Percentiles rank a stretch among this genome's conserved stretches.
Evolutionary conservation across 2,797 vertebrate genomes (phyloP).

Genomic region (Philypnodon macrostomus): DNA sequence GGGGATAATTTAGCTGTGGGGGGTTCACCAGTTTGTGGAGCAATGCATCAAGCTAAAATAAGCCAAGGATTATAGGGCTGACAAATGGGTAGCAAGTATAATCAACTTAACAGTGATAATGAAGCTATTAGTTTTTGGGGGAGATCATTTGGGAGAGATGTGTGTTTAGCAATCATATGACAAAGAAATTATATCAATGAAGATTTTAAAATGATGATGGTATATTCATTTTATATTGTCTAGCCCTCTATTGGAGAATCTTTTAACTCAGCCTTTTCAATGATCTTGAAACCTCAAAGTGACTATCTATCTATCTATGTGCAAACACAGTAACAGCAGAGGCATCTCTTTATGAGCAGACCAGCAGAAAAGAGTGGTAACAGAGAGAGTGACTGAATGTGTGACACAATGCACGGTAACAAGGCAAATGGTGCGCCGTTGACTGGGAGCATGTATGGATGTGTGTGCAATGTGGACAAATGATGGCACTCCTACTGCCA

Average conservation of each 20-base stretch:
- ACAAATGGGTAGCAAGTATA: conserved; percentile 52
- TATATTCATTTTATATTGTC: too few relatives aligned
- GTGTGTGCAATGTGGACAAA: conserved; percentile 42
- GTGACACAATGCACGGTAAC: conserved; percentile 43
- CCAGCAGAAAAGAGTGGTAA: conserved; percentile 16
- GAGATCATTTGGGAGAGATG: conserved; percentile 12
- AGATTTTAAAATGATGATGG: too few relatives aligned
- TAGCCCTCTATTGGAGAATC: too few relatives aligned
- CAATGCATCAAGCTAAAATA: conserved; percentile 52
- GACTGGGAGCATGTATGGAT: conserved; percentile 38
- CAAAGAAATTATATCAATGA: too few relatives aligned
- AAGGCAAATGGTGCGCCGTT: conserved; percentile 32
- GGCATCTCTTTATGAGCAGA: conserved; percentile 17
- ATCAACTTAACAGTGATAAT: conserved; percentile 49
- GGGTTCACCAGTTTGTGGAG: conserved; percentile 40
- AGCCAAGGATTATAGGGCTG: conserved; percentile 40
- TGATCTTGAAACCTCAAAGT: not conserved
- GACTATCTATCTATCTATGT: not conserved
- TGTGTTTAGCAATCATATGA: not conserved
- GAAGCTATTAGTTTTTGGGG: conserved; percentile 31
- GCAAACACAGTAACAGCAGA: conserved; percentile 6
- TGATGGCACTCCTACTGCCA: conserved; percentile 43
- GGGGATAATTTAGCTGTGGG: conserved; percentile 36
- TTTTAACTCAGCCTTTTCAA: too few relatives aligned
- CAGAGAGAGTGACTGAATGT: conserved; percentile 43